A percentile compares a stretch with the other conserved stretches of the same genome.
Evolutionary conservation across 2,113 vertebrate species (phyloP).

Genomic region (Empidonax alnorum): DNA sequence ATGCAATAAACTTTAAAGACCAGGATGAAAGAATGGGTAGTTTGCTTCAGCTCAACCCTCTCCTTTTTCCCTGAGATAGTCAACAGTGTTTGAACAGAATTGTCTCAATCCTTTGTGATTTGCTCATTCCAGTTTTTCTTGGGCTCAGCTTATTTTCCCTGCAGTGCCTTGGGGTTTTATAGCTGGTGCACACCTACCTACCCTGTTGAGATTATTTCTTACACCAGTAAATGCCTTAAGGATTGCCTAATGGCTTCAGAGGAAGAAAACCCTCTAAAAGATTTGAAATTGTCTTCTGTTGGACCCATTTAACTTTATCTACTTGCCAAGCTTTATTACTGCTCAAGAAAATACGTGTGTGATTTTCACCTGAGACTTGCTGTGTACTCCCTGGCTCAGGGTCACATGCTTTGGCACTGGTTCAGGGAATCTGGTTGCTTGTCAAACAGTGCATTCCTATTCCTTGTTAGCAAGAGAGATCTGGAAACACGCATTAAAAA

Average conservation of each 20-base stretch:
- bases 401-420: neutral
- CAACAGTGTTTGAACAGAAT: neutral
- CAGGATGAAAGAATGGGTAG: neutral
- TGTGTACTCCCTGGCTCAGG: neutral
- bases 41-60: neutral
- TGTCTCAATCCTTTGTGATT: neutral
- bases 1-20: neutral
- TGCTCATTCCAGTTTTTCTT: neutral
- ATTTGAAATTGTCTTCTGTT: neutral
- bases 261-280: neutral
- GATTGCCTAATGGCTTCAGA: neutral
- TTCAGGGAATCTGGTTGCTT: neutral
- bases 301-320: neutral
- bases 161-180: neutral
- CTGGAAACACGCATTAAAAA: neutral
- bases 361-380: neutral
- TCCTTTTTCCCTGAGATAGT: neutral
- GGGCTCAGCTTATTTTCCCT: neutral
- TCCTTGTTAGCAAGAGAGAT: neutral
- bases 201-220: neutral
- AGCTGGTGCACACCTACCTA: neutral
- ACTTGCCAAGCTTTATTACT: neutral
- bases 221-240: neutral
- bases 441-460: neutral
- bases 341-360: neutral